Percentiles rank a stretch among this genome's conserved stretches.
These are phyloP conservation scores for Platyrinchus mystaceus DNA, from an alignment of 2,797 vertebrate genomes.

Conservation along the genomic window DNA sequence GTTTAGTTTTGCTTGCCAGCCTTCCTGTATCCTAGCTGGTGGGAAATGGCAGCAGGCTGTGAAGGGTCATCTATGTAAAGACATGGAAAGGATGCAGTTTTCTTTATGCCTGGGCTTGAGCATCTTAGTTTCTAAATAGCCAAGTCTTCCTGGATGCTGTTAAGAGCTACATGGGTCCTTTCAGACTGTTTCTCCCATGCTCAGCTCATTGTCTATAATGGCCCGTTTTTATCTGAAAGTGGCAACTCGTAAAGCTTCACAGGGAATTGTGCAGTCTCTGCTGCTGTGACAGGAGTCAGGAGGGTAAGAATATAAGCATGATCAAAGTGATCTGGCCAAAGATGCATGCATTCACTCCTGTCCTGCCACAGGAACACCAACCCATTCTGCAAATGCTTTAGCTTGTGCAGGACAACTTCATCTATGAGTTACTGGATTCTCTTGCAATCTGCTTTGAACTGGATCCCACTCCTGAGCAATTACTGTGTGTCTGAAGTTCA, in stretches of 20 bases:
- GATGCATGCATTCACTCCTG: not conserved
- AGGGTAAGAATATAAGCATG: fast-evolving
- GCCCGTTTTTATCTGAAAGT: not conserved
- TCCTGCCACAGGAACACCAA: not conserved
- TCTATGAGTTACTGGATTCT: not conserved
- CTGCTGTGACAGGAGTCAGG: not conserved
- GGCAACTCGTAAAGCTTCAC: not conserved
- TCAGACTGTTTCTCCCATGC: not conserved
- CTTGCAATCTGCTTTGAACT: not conserved
- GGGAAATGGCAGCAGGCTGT: not conserved
- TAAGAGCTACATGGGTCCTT: not conserved
- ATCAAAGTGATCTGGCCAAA: not conserved
- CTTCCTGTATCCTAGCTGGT: not conserved
- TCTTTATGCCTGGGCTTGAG: not conserved
- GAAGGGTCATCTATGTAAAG: not conserved
- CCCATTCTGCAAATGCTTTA: not conserved
- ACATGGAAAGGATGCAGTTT: not conserved
- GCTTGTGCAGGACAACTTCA: not conserved
- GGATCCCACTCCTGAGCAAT: not conserved
- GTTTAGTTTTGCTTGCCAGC: not conserved
- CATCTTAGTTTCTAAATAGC: not conserved
- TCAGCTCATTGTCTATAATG: not conserved
- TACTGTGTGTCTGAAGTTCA: fast-evolving
- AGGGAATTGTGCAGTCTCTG: not conserved
- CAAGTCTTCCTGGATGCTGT: not conserved